Conservation (phyloP, 2,113 vertebrate genomes). For the Onychostoma macrolepis region DNA sequence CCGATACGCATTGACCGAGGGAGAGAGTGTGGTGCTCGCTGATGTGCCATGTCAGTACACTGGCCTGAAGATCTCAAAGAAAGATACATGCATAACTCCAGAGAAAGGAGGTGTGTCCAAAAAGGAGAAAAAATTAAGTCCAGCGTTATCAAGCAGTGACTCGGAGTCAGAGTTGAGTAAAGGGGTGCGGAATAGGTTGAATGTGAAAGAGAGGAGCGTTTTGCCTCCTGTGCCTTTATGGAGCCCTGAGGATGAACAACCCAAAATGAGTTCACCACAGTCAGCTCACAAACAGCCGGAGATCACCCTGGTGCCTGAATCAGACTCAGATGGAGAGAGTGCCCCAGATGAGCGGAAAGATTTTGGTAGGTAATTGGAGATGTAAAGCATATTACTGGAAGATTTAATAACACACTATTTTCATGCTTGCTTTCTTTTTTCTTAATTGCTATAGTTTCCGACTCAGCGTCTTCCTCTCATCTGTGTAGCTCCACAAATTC, state of each 20-base stretch:
- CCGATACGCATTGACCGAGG: constrained; percentile 78
- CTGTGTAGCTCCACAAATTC: constrained; percentile 67
- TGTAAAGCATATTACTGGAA: not conserved
- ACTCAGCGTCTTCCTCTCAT: constrained; percentile 64
- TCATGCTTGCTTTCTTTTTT: constrained; percentile 19
- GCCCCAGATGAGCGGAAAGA: constrained; percentile 25
- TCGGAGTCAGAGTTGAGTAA: not conserved
- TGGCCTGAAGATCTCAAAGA: not conserved
- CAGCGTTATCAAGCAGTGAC: not conserved
- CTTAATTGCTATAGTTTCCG: constrained; percentile 55
- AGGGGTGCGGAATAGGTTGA: constrained; percentile 30
- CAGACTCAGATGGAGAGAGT: constrained; percentile 79
- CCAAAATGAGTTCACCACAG: not conserved
- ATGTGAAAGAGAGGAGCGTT: not conserved
- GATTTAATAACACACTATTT: not conserved
- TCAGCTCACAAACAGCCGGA: constrained; percentile 26
- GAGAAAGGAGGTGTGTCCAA: not conserved
- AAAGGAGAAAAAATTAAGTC: not conserved
- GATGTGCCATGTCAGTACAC: constrained; percentile 85
- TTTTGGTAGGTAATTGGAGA: constrained; percentile 37
- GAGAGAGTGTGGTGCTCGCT: constrained; percentile 80
- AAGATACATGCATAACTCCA: not conserved
- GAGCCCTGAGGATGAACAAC: not conserved
- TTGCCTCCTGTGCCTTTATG: constrained; percentile 48
- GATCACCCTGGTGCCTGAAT: constrained; percentile 74